Base-by-base conservation (phyloP, 2,797 vertebrate genomes). In the Limosa lapponica region DNA sequence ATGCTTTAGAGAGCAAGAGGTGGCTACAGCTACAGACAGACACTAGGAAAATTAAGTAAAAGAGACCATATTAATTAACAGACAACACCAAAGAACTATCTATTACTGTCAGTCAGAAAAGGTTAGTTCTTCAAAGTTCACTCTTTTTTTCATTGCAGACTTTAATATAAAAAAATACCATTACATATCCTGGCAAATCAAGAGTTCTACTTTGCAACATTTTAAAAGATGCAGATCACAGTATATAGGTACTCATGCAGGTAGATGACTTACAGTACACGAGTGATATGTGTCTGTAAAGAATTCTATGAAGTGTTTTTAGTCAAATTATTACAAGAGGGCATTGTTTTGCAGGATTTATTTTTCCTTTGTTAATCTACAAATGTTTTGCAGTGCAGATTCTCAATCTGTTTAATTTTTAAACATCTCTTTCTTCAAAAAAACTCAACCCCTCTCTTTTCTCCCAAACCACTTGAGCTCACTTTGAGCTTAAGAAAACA, bases 21-120 rank as follows among this genome's bases (percentile, higher is more conserved):
- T 77, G 46, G 44, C 57, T 71, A 73, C 8, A 89, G 52, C 55
- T 66, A 48, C 32, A 94, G 64, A 66, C 12, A 90, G 83, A 61
- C 37, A 79, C 8, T 3, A 69, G 58, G 19, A 94, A 85, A 91
- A 89, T 72, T 43, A 95, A 59, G 49, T 25, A 70, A 64, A 62
- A 84, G 54, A 75, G 58, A 70, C 27, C 17, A 8, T 13, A 20
- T 43, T 88, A 88, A 93, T 94, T 88, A 93, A 81, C 32, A 67
- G 65, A 54, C 39, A 77, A 78, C 69, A 94, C 23, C 65, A 82
- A 81, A 91, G 51, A 93, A 30, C 48, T 70, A 58, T 73, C 41
- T 78, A 89, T 82, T 85, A 80, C 67, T 83, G 82, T 87, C 73
- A 82, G 54, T 95, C 86, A 89, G 48, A 92, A 96, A 83, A 88